Evolutionary conservation across 2,113 vertebrate species (phyloP).

Genomic region (Channa argus): DNA sequence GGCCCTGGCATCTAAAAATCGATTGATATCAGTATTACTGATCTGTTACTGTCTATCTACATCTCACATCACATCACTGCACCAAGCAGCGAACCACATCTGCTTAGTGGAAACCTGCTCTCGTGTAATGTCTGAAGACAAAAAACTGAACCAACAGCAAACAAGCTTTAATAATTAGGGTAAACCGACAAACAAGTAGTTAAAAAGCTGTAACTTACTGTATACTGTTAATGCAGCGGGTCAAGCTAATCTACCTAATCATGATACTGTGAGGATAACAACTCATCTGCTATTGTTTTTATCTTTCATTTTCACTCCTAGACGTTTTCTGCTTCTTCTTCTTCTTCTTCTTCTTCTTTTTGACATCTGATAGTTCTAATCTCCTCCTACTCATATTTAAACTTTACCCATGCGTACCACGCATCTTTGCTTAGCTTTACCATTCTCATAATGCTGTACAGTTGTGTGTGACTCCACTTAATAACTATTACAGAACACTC

Average conservation of each 20-base stretch:
- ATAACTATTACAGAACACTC: neutral
- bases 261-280: neutral
- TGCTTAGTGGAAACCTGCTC: slow-evolving; percentile 48
- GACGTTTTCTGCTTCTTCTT: neutral
- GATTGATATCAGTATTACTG: slow-evolving; percentile 49
- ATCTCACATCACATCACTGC: slow-evolving; percentile 44
- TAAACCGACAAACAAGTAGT: slow-evolving; percentile 4
- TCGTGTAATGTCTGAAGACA: slow-evolving; percentile 1
- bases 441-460: neutral
- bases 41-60: slow-evolving; percentile 58
- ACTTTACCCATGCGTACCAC: slow-evolving; percentile 8
- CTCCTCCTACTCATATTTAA: slow-evolving; percentile 38
- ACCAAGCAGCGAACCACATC: slow-evolving; percentile 32
- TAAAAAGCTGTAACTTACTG: slow-evolving; percentile 27
- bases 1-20: slow-evolving; percentile 44
- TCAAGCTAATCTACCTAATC: neutral
- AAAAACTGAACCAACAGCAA: slow-evolving; percentile 34
- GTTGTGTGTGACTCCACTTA: neutral
- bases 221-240: neutral
- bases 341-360: slow-evolving; percentile 1
- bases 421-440: neutral
- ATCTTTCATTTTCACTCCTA: neutral
- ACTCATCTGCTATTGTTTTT: slow-evolving; percentile 6
- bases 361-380: slow-evolving; percentile 25
- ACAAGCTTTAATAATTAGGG: neutral